A percentile compares a stretch with the other conserved stretches of the same genome.
These are phyloP conservation scores for Glaucopsyche alexis DNA, from an alignment of 2,888 invertebrate species.

Conservation along the genomic window DNA sequence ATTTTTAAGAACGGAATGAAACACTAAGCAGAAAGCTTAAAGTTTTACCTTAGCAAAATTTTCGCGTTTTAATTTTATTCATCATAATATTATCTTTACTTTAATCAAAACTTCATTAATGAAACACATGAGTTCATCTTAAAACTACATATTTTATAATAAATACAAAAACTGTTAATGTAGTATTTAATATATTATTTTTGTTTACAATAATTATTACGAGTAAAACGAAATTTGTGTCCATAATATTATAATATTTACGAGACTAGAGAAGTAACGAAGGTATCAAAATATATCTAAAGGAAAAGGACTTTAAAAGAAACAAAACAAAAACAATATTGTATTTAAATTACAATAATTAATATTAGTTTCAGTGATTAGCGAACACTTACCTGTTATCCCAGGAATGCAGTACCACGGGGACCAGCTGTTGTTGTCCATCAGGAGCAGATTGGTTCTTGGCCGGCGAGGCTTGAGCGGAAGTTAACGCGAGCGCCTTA, in stretches of 20 bases:
- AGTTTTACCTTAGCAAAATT: no score
- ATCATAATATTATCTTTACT: neutral
- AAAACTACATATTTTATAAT: no score
- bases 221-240: no score
- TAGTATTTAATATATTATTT: no score
- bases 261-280: neutral
- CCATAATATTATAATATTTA: neutral
- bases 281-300: neutral
- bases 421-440: slow-evolving; percentile 41
- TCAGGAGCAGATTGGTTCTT: slow-evolving; percentile 48
- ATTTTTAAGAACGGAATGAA: no score
- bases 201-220: no score
- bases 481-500: slow-evolving; percentile 88
- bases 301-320: neutral
- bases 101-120: neutral
- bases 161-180: no score
- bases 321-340: neutral
- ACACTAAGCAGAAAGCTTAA: no score
- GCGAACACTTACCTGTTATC: slow-evolving; percentile 61
- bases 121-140: neutral
- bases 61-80: no score
- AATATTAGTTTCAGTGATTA: neutral
- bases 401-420: slow-evolving; percentile 46
- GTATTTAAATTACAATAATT: slow-evolving; percentile 29
- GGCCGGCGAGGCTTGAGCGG: slow-evolving; percentile 62